Conservation (phyloP, 2,888 invertebrate genomes). For the Tenthredo distinguenda region DNA sequence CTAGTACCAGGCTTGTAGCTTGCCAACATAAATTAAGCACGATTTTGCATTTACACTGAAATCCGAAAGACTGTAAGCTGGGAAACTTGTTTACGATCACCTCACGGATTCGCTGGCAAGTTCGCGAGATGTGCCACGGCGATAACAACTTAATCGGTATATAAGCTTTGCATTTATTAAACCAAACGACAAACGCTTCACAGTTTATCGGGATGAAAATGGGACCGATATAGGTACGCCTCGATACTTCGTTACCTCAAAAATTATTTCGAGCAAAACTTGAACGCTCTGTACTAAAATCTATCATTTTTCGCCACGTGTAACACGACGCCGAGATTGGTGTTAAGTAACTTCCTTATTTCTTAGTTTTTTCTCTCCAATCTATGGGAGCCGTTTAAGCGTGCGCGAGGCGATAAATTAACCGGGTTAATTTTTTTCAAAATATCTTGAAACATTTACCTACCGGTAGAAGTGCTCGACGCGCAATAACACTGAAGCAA, state of each 20-base stretch:
- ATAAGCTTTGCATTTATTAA: slow-evolving; percentile 21
- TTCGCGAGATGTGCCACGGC: slow-evolving; percentile 35
- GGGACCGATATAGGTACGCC: background rate
- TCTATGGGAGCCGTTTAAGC: background rate
- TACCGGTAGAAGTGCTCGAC: background rate
- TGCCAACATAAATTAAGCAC: slow-evolving; percentile 75
- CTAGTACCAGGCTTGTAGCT: slow-evolving; percentile 71
- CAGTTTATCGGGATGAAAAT: background rate
- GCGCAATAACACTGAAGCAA: slow-evolving; percentile 48
- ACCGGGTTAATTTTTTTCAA: slow-evolving; percentile 22
- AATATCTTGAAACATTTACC: slow-evolving; percentile 39
- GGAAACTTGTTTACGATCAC: slow-evolving; percentile 44
- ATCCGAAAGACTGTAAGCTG: slow-evolving; percentile 63
- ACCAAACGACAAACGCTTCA: background rate
- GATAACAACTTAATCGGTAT: slow-evolving; percentile 48
- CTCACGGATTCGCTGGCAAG: slow-evolving; percentile 22
- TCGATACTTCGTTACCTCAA: background rate
- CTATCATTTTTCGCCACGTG: background rate
- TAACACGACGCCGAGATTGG: slow-evolving; percentile 3
- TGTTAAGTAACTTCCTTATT: slow-evolving; percentile 16
- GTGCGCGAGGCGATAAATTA: slow-evolving; percentile 38
- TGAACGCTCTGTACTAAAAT: background rate
- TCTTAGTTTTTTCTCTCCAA: background rate
- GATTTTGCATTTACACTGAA: slow-evolving; percentile 75
- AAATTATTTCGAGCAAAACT: background rate